Base-by-base conservation (phyloP, 2,113 vertebrate genomes). In the Pomatostomus ruficeps region DNA sequence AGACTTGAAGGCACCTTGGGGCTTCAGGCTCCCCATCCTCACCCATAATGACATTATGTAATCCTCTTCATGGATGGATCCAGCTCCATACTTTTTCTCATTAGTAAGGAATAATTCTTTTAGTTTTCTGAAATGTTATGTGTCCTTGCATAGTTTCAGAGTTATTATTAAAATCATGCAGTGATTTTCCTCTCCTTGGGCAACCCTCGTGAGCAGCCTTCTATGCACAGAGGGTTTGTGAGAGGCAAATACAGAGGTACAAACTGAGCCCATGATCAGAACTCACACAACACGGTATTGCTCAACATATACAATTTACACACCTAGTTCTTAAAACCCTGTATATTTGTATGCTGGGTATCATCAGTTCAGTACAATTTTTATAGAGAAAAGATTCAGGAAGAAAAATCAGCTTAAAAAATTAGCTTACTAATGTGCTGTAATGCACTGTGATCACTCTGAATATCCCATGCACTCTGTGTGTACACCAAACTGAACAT, bases 341-440 rank as follows among this genome's bases (percentile, higher is more conserved):
- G 43, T 12, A 7, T 42, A 58, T 81, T 62, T 81, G n/a, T 36
- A 29, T 48, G 62, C 40, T 62, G 78, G 26, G 11, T 67, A 72
- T 42, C 0, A 0, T 22, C 40, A 59, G 14, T 35, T 79, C 54
- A 28, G 33, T 43, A 28, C 7, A 54, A 71, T 38, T 89, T 81
- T 78, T 68, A 63, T 3, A 40, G 24, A 94, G 36, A 15, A 42
- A 81, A 77, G 40, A 75, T 51, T 68, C 36, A 55, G 22, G 31
- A 35, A 58, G 21, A 73, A 91, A 93, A 86, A 61, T 62, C 65
- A 75, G 71, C 55, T 83, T 83, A 2, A 76, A 82, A 82, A 76
- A 61, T 57, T 61, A 42, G 45, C 31, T 70, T 72, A 51, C 22
- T 81, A 36, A 70, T 29, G 28, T 71, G 66, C 24, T 71, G 28